Base-by-base conservation (phyloP, 2,113 vertebrate species). In the Scophthalmus maximus region DNA sequence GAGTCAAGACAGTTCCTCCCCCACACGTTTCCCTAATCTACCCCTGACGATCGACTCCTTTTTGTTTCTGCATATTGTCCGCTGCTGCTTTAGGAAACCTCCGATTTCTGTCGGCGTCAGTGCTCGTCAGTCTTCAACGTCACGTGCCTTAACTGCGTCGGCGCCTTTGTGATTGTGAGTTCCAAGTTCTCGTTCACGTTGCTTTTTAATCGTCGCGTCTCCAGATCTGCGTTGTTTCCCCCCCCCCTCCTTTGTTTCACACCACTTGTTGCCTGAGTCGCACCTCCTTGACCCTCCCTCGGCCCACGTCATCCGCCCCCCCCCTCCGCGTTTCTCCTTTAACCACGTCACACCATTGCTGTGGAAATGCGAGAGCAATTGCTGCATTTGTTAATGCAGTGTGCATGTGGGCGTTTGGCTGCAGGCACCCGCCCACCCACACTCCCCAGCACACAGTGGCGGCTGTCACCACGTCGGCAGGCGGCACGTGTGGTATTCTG, bases 391-490 rank as follows among this genome's bases (percentile, higher is more conserved):
- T 34, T 9, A 34, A 34, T 9, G 9, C 32, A 34, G 5, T 6
- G 9, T 34, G 32, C 46, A 22, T 40, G 27, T 66, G 56, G 36
- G 58, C 69, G 40, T 87, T 79, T 84, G 65, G 86, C 87, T 83
- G 78, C 20, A 60, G 81, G 81, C 83, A 68, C 38, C 64, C 8
- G 70, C 64, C 68, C 83, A 76, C 81, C 81, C 80, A 81, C 82
- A 57, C 77, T n/a, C n/a, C n/a, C n/a, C n/a, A n/a, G 46, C 78
- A 83, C 74, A 76, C 65, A 59, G 62, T 18, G 4, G 64, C 70
- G 63, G 47, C 29, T 72, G 78, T 75, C 30, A 40, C 58, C 73
- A 34, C 77, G 77, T 77, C 79, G 76, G 78, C 69, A 64, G 56
- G 50, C 65, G 20, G 60, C 26, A 15, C 62, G 49, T 83, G 72